phyloP scores from a whole-genome alignment of 1,140 invertebrate genomes.

The Cydia strobilella region DNA sequence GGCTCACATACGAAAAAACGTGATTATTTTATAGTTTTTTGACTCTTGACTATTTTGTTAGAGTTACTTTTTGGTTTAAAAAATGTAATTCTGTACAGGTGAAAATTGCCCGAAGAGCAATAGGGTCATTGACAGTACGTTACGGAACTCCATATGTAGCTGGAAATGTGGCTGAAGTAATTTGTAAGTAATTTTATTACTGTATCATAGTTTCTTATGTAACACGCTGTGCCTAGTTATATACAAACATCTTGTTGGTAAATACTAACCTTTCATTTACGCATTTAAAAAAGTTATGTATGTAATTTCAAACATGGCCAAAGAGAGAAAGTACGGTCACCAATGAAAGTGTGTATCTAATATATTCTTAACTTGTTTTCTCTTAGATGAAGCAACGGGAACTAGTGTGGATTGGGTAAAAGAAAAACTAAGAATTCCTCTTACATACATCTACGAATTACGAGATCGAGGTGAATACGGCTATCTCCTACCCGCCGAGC shows the following conservation, averaged over 20 bases:
- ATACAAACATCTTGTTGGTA: too few species aligned
- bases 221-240: too few species aligned
- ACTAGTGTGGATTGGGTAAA: slow-evolving; percentile 83
- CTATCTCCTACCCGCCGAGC: slow-evolving; percentile 85
- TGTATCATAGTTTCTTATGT: background rate
- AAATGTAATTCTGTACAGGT: slow-evolving; percentile 45
- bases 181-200: slow-evolving; percentile 53
- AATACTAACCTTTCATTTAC: too few species aligned
- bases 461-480: slow-evolving; percentile 85
- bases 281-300: too few species aligned
- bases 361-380: background rate
- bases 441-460: slow-evolving; percentile 81
- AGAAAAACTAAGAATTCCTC: slow-evolving; percentile 77
- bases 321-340: too few species aligned
- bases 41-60: too few species aligned
- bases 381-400: slow-evolving; percentile 12
- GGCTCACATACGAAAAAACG: too few species aligned
- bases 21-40: too few species aligned
- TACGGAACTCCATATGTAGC: slow-evolving; percentile 62
- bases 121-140: slow-evolving; percentile 67
- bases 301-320: too few species aligned
- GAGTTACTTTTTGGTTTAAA: background rate
- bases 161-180: slow-evolving; percentile 71
- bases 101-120: slow-evolving; percentile 62
- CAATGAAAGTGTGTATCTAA: too few species aligned